phyloP scores from a whole-genome alignment of 2,888 invertebrate species.

The Acronicta psi region DNA sequence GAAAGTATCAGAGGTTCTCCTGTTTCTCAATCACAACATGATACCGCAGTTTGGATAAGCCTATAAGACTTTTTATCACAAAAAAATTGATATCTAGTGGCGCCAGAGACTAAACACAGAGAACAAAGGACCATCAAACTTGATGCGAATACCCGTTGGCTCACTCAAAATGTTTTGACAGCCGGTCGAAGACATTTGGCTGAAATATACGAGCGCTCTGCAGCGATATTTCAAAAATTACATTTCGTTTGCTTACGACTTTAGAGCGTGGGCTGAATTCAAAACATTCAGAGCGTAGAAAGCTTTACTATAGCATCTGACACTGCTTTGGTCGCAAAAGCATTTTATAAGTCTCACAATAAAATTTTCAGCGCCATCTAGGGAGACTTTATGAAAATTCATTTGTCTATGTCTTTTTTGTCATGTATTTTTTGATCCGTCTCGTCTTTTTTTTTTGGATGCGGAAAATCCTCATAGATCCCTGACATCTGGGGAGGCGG shows the following conservation, averaged over 20 bases:
- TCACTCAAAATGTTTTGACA: slow-evolving; percentile 17
- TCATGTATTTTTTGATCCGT: too few species aligned
- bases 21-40: slow-evolving; percentile 16
- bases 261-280: too few species aligned
- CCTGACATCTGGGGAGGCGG: too few species aligned
- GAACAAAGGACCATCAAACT: slow-evolving; percentile 32
- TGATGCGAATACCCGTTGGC: slow-evolving; percentile 5
- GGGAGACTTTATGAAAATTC: too few species aligned
- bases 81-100: slow-evolving; percentile 9
- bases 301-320: too few species aligned
- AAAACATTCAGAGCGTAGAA: too few species aligned
- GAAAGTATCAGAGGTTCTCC: slow-evolving; percentile 3
- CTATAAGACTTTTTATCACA: slow-evolving; percentile 7
- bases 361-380: too few species aligned
- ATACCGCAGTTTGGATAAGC: slow-evolving; percentile 1
- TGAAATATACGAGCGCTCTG: neutral
- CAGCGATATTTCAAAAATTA: neutral
- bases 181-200: slow-evolving; percentile 7
- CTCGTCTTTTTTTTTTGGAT: too few species aligned
- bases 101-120: slow-evolving; percentile 17
- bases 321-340: too few species aligned
- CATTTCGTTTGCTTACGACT: neutral
- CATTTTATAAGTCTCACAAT: too few species aligned
- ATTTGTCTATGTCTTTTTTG: too few species aligned
- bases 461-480: too few species aligned